Evolutionary conservation across 2,888 invertebrate species (phyloP).

Genomic region (Melieria omissa): DNA sequence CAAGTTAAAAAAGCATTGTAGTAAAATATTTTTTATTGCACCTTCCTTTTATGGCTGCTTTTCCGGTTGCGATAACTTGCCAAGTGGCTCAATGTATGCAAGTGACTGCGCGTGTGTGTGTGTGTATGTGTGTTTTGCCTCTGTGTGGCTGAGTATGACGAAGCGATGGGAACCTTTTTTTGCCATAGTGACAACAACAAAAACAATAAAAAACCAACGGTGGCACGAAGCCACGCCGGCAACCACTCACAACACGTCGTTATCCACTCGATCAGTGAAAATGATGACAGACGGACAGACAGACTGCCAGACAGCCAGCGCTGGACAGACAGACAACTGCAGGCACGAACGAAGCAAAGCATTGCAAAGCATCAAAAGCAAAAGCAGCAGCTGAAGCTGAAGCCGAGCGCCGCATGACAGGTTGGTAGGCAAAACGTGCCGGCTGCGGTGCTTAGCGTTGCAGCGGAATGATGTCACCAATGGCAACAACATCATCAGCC

Average conservation of each 20-base stretch:
- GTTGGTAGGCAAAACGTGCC: too few relatives aligned
- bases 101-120: background rate
- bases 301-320: slow-evolving; percentile 4
- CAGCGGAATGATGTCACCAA: background rate
- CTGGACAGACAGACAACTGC: too few relatives aligned
- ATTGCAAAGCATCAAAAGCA: too few relatives aligned
- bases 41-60: slow-evolving; percentile 57
- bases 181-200: background rate
- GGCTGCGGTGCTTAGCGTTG: background rate
- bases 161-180: slow-evolving; percentile 11
- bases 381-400: too few relatives aligned
- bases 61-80: slow-evolving; percentile 30
- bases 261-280: slow-evolving; percentile 22
- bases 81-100: slow-evolving; percentile 7
- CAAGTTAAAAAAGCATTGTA: slow-evolving; percentile 11
- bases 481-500: background rate
- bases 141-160: background rate
- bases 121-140: background rate
- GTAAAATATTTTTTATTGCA: slow-evolving; percentile 64
- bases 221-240: too few relatives aligned
- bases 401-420: too few relatives aligned
- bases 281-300: slow-evolving; percentile 9
- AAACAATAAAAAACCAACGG: background rate
- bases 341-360: too few relatives aligned
- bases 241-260: slow-evolving; percentile 3